Evolutionary conservation across 2,888 invertebrate species (phyloP), one percentile per base, ranked within the genome.

Genomic region (Drosophila parthenogenetica): DNA sequence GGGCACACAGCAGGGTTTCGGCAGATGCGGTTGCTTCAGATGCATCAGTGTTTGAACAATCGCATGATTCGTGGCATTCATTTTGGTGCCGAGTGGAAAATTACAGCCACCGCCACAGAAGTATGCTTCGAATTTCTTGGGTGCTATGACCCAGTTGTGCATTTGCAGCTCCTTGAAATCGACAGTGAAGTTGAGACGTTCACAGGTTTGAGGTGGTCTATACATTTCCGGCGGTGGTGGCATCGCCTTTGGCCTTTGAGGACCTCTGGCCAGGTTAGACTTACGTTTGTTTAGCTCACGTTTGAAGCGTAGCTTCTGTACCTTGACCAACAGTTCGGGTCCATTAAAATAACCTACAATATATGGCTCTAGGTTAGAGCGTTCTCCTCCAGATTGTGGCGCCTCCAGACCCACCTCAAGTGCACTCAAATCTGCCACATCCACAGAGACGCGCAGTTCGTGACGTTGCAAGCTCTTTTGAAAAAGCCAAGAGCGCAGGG

Each of bases 121-220:
- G 92, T 96, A 98, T 0, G 98, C 98, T 48, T 96, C 96, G 91
- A 98, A 98, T 22, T 98, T 98, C 86, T 96, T 96, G 11, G 98
- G 98, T 2, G 98, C 98, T 79, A 99, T 98, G 73, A 98, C 97
- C 97, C 98, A 98, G 90, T 98, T 96, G 95, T 96, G 95, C 97
- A 97, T 97, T 82, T 96, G 94, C 67, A 97, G 93, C 91, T 97
- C 96, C 88, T 95, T 95, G 91, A 98, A 98, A 92, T 96, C 97
- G 65, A 98, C 97, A 87, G 97, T 98, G 29, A 98, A 93, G 35
- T 96, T 97, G 90, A 97, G 95, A 77, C 97, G 96, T 91, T 96
- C 96, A 91, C 98, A 98, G 75, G 95, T 95, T 90, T 95, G 94
- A 25, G 95, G 91, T 3, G 80, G 65, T 39, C 77, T 79, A 29